Base-by-base conservation (phyloP, 2,113 vertebrate genomes). In the Burhinus oedicnemus region DNA sequence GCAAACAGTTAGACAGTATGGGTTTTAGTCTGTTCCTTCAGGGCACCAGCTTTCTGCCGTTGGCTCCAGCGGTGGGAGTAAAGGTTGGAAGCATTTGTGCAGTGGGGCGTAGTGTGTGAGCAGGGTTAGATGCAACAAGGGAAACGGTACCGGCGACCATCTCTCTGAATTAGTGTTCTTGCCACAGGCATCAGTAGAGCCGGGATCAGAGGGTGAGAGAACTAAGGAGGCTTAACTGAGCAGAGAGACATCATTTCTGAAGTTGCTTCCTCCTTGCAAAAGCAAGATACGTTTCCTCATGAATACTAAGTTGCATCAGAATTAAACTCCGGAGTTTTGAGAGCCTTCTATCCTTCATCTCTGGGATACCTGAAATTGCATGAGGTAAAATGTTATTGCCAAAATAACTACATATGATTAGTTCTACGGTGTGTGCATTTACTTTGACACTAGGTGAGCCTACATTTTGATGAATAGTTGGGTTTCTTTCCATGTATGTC, bases 111-210 rank as follows among this genome's bases (percentile, higher is more conserved):
- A 42, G 4, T 2, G 32, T 51, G 75, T 61, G 36, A 70, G 66
- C n/a, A 32, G 57, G 23, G 55, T 44, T 76, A 69, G 54, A 15
- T 22, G 32, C 47, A 60, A 8, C 8, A 49, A 76, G 61, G 44
- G 61, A 54, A 64, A 23, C 2, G 27, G 58, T 32, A 69, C 51
- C 25, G 49, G 47, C 0, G 0, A 65, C 49, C 30, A 8, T 42
- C 51, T 71, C 47, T 64, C 51, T 49, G 57, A 76, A 51, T 18
- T 42, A 0, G 17, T 58, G 65, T 42, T 71, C 77, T 29, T 84
- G 69, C 42, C 52, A n/a, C 4, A 2, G 34, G 34, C 27, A 69
- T 44, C 60, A 19, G 32, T 5, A 34, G 17, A 51, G 68, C 1
- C 1, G 1, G 26, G 22, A 42, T 42, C n/a, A 54, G 62, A 11